Evolutionary conservation across 2,888 invertebrate species (phyloP).

Genomic region (Mantis religiosa): DNA sequence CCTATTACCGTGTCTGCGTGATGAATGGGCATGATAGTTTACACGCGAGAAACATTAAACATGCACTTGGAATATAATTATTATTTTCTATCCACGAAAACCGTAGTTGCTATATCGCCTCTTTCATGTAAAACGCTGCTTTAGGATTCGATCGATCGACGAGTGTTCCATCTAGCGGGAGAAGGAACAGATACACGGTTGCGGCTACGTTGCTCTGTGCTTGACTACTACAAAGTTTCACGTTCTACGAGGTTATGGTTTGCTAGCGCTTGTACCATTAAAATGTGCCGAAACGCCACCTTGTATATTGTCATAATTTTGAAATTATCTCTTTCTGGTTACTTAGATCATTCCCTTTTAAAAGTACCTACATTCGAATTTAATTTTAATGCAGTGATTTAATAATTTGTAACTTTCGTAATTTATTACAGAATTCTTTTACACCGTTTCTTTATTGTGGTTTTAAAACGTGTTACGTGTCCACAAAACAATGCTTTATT

Average conservation of each 20-base stretch:
- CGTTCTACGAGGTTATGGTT: neutral
- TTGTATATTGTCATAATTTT: no score
- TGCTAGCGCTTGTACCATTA: neutral
- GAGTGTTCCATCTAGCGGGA: neutral
- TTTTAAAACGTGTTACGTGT: no score
- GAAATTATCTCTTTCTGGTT: no score
- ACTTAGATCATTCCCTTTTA: no score
- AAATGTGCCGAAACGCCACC: neutral
- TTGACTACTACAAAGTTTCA: neutral
- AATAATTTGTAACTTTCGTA: no score
- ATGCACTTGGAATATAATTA: neutral
- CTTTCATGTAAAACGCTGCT: neutral
- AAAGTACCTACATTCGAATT: no score
- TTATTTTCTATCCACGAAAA: neutral
- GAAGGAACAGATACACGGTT: neutral
- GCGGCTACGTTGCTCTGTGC: no score
- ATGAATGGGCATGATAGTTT: neutral
- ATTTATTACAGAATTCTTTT: no score
- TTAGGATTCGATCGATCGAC: neutral
- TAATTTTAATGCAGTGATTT: no score
- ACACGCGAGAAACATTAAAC: neutral
- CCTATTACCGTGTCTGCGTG: neutral
- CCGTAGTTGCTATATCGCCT: neutral
- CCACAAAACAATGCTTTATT: no score
- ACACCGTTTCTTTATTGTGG: no score